These are phyloP conservation scores for Anthrax anthrax DNA, from an alignment of 2,888 invertebrate species.

Conservation along the genomic window DNA sequence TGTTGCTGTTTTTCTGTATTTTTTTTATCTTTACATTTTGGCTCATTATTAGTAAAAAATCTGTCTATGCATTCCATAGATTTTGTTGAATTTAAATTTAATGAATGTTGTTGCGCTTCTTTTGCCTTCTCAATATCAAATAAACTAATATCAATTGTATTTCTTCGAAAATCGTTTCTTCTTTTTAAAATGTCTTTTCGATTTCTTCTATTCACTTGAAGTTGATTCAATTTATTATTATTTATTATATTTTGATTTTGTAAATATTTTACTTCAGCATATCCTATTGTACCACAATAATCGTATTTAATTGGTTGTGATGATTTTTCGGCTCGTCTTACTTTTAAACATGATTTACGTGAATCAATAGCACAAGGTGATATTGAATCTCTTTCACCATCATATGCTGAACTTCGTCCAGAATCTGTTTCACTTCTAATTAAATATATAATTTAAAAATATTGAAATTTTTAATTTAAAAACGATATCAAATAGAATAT, in stretches of 20 bases:
- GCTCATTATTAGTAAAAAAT: not conserved
- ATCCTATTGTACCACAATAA: constrained; percentile 9
- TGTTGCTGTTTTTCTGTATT: not conserved
- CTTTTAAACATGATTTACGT: constrained; percentile 6
- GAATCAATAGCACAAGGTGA: not conserved
- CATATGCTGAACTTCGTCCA: constrained; percentile 13
- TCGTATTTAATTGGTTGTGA: constrained; percentile 2
- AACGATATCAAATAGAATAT: no score
- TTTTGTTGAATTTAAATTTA: constrained; percentile 6
- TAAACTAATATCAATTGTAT: constrained; percentile 14
- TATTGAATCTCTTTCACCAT: constrained; percentile 3
- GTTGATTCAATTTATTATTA: not conserved
- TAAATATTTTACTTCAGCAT: not conserved
- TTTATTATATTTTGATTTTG: not conserved
- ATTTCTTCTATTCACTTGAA: constrained; percentile 10
- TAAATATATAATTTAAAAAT: no score
- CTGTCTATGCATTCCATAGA: constrained; percentile 11
- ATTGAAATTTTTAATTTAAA: no score
- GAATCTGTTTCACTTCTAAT: constrained; percentile 13
- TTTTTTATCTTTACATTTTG: no score
- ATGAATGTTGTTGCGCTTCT: not conserved
- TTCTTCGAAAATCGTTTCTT: constrained; percentile 11
- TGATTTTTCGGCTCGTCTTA: constrained; percentile 1
- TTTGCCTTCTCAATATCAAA: constrained; percentile 13
- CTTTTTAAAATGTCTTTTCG: constrained; percentile 6